A percentile compares a stretch with the other conserved stretches of the same genome.
Evolutionary conservation across 2,797 vertebrate species (phyloP).

Genomic region (Limosa lapponica): DNA sequence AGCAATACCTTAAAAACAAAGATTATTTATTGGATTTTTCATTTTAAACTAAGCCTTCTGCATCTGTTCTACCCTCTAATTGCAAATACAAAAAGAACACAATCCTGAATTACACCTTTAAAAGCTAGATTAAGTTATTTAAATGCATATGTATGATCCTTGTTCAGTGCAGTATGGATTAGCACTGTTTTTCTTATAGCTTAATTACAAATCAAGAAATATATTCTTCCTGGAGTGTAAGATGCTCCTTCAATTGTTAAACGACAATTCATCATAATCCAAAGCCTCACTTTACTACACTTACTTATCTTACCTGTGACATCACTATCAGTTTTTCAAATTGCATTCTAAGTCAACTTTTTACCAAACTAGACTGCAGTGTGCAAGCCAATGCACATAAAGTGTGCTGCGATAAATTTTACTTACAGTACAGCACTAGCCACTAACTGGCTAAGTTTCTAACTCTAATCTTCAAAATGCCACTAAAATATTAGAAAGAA

Average conservation of each 20-base stretch:
- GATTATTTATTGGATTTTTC: not conserved
- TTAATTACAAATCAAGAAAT: not conserved
- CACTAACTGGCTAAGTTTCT: not conserved
- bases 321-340: not conserved
- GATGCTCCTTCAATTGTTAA: not conserved
- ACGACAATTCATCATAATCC: not conserved
- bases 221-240: not conserved
- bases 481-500: not conserved
- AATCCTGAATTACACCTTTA: not conserved
- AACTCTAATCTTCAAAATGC: not conserved
- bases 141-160: not conserved
- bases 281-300: not conserved
- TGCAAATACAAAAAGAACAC: not conserved
- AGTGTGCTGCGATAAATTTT: not conserved
- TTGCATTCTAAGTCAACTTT: not conserved
- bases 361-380: not conserved
- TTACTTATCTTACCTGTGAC: not conserved
- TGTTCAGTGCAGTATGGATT: not conserved
- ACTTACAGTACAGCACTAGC: not conserved
- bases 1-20: not conserved
- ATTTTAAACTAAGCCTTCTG: not conserved
- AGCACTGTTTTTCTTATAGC: not conserved
- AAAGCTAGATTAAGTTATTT: not conserved
- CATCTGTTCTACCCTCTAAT: not conserved
- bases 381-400: not conserved